Base-by-base conservation (phyloP, 2,888 invertebrate species). In the Epinotia ramella region DNA sequence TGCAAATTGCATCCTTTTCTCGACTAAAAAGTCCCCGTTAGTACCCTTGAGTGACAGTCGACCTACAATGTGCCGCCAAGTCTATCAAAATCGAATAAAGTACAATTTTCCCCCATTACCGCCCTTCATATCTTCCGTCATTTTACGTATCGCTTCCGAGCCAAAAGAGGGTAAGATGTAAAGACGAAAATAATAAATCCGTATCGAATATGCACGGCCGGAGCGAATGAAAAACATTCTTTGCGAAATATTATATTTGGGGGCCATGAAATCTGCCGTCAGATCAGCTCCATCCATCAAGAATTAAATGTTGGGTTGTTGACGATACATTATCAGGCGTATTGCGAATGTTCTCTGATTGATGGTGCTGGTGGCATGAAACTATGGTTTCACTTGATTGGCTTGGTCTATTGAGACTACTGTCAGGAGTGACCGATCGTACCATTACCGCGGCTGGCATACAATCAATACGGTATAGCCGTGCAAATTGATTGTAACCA, bases 11-110 rank as follows among this genome's bases (percentile, higher is more conserved):
- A 59, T 40, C 70, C 65, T 65, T 70, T 65, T 65, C 57, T 16
- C 60, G 3, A 60, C 60, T 62, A 63, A 72, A 83, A 83, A 80
- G 76, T 79, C 79, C 80, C 82, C 81, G 80, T 84, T 82, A 84
- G 83, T 83, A 84, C 84, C 86, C 82, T 82, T 86, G 86, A 91
- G 84, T 87, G 90, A 89, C 91, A 89, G 84, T 84, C 85, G 86
- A 85, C 87, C 87, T 89, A 86, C 91, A 94, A 92, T 92, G 90
- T 89, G 82, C 88, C 90, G 91, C 90, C 89, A 88, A 91, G 91
- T 91, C 92, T 91, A 93, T 93, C 93, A 93, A 93, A 94, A 93
- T 93, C 92, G 90, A 94, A 94, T 94, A 92, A 94, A 91, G 91
- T 86, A 90, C 92, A 93, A 94, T 94, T 93, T 94, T 91, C 92